phyloP scores from a whole-genome alignment of 2,113 vertebrate species.

The Noturus placidus region DNA sequence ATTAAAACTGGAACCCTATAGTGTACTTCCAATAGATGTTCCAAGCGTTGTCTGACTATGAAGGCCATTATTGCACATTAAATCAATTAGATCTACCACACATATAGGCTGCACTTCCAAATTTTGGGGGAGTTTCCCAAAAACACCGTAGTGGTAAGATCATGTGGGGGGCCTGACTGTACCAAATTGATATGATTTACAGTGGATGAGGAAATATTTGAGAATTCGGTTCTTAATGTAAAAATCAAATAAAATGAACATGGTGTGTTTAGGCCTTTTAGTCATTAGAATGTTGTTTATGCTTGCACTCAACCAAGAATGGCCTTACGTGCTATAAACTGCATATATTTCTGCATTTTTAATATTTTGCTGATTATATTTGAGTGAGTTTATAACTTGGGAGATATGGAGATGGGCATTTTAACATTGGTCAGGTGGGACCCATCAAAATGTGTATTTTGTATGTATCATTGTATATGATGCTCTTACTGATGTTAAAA shows the following conservation, averaged over 20 bases:
- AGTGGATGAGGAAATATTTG: background rate
- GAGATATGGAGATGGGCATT: background rate
- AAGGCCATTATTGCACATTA: too few species aligned
- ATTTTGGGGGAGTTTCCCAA: background rate
- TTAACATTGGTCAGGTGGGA: background rate
- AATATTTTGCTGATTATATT: constrained; percentile 3
- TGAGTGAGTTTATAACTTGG: background rate
- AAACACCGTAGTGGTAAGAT: background rate
- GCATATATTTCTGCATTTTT: background rate
- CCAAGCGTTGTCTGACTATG: too few species aligned
- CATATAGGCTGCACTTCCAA: background rate
- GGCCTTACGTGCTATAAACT: constrained; percentile 7
- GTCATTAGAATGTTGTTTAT: background rate
- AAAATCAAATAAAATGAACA: background rate
- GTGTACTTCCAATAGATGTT: background rate
- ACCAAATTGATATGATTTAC: background rate
- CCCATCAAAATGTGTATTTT: background rate
- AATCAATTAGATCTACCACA: too few species aligned
- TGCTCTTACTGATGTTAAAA: background rate
- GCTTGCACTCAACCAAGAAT: constrained; percentile 2
- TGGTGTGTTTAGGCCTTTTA: background rate
- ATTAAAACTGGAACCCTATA: background rate
- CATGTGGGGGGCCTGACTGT: background rate
- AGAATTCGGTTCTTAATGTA: background rate
- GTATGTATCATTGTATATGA: background rate